These are phyloP conservation scores for Spinus olivaceus DNA, from an alignment of 2,797 vertebrate genomes.

Conservation along the genomic window DNA sequence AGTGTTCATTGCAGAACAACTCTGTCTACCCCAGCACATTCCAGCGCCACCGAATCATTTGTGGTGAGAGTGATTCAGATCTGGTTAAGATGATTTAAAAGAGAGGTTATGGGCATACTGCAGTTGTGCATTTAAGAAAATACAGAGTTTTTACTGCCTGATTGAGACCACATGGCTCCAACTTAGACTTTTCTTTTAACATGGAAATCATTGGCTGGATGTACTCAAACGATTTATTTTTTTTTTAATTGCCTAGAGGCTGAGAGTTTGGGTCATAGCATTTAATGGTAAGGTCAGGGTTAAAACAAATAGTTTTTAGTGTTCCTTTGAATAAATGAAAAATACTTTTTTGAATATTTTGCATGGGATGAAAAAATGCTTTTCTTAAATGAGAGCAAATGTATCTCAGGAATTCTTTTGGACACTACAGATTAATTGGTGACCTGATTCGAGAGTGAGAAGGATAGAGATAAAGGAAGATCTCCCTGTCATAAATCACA, in stretches of 20 bases:
- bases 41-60: slow-evolving; percentile 76
- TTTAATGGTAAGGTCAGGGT: slow-evolving; percentile 64
- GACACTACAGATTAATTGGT: neutral
- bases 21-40: slow-evolving; percentile 76
- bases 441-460: neutral
- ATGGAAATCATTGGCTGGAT: slow-evolving; percentile 71
- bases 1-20: slow-evolving; percentile 55
- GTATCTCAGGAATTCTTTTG: neutral
- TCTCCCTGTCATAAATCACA: neutral
- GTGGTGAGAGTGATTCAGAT: slow-evolving; percentile 75
- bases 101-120: slow-evolving; percentile 74
- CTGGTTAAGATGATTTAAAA: slow-evolving; percentile 78
- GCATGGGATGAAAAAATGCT: neutral
- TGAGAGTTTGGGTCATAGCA: slow-evolving; percentile 46
- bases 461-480: neutral
- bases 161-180: slow-evolving; percentile 81
- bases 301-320: slow-evolving; percentile 57
- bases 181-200: slow-evolving; percentile 57
- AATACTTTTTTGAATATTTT: neutral
- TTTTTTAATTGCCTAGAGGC: slow-evolving; percentile 64
- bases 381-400: neutral
- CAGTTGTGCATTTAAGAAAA: slow-evolving; percentile 77
- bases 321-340: slow-evolving; percentile 12
- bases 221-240: slow-evolving; percentile 12
- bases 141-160: slow-evolving; percentile 73